Base-by-base conservation (phyloP, 2,797 vertebrate species). In the Leucoraja ocellata region DNA sequence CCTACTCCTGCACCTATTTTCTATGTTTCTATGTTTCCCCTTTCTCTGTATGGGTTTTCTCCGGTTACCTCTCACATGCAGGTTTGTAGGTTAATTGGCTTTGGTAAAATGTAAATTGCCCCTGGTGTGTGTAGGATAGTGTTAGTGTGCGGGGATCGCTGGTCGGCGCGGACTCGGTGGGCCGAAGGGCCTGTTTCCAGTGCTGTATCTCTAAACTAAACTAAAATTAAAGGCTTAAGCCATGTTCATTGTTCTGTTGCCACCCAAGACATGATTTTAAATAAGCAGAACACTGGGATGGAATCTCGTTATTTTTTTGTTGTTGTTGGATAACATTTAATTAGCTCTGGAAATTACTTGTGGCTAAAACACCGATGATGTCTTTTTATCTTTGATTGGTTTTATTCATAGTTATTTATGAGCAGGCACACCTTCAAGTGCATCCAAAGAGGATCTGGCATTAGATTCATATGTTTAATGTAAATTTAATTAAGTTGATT, bases 401-500 rank as follows among this genome's bases (percentile, higher is more conserved):
- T 88, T 86, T 92, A 92, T 92, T 76, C 90, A 28, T 28, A 28
- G 28, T 74, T 92, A 73, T 92, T 76, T 76, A 92, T 74, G 90
- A 76, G 36, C 39, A 14, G 54, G 90, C 90, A 74, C 23, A 92
- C 21, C 13, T 92, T 92, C 71, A 92, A 76, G 23, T 92, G 39
- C 76, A 5, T 39, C 25, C 39, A 74, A 92, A 58, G 90, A 92
- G 90, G 71, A 76, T 54, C 36, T 73, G 21, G 90, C 68, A 76
- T 92, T 74, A 76, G 90, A 92, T 76, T 92, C 71, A 76, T 92
- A 92, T 39, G 54, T 58, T 92, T 92, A 92, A 92, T 92, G 54
- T 92, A 92, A 46, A 92, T 76, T 92, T 92, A 92, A 92, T 92
- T 92, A 92, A 92, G 71, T 76, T 76, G 36, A 71, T 92, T 92